Conservation (phyloP, 1,140 invertebrate genomes). For the Brachystomella parvula region DNA sequence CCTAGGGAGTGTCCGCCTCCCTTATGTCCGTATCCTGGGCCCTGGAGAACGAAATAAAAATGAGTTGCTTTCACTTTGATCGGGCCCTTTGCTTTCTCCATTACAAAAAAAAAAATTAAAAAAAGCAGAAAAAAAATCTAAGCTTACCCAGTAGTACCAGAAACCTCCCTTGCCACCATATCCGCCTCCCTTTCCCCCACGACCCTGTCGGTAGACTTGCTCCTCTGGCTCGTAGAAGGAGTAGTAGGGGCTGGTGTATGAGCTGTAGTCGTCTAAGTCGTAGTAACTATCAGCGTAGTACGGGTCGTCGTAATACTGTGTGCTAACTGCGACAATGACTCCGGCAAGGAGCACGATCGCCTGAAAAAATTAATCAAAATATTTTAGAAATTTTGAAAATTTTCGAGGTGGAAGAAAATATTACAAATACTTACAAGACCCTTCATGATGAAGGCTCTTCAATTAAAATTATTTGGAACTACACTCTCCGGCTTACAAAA, state of each 20-base stretch:
- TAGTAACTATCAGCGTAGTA: conserved; percentile 2
- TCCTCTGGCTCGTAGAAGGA: neutral
- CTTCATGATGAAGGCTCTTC: neutral
- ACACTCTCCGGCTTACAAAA: neutral
- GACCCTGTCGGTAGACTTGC: neutral
- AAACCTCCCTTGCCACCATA: conserved; percentile 10
- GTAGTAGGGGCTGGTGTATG: neutral
- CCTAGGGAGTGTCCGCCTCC: neutral
- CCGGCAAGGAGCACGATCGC: neutral
- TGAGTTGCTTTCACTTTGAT: neutral
- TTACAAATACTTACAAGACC: neutral
- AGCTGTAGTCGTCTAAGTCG: neutral
- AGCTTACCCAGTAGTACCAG: conserved; percentile 14
- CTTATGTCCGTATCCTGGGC: neutral
- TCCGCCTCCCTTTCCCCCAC: neutral
- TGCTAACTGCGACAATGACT: neutral
- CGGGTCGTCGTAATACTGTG: neutral
- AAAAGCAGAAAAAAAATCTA: too few relatives aligned
- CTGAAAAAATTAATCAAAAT: neutral
- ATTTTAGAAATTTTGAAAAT: neutral
- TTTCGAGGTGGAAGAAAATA: neutral
- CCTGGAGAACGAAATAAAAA: neutral
- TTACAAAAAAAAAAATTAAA: neutral
- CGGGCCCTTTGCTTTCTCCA: neutral
- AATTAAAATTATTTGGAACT: neutral